phyloP scores from a whole-genome alignment of 2,888 invertebrate genomes.

The Scaptomyza tumidula region DNA sequence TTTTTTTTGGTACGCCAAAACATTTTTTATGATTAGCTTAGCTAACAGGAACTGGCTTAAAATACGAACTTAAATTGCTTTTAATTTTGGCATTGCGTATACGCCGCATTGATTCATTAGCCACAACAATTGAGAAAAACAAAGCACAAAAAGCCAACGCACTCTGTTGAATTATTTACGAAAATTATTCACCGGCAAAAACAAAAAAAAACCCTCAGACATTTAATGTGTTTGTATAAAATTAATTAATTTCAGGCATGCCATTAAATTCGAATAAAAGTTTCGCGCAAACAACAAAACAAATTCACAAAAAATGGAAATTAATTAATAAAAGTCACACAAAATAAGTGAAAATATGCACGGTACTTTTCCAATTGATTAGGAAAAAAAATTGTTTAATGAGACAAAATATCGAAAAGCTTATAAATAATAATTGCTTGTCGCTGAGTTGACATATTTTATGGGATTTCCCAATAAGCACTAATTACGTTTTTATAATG shows the following conservation, averaged over 20 bases:
- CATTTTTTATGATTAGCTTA: no score
- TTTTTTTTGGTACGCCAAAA: no score
- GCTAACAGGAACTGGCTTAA: neutral
- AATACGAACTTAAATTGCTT: neutral
- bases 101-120: slow-evolving; percentile 28
- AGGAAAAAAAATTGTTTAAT: slow-evolving; percentile 15
- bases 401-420: slow-evolving; percentile 10
- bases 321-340: slow-evolving; percentile 13
- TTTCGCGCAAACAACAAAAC: slow-evolving; percentile 11
- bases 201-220: neutral
- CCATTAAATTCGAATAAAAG: slow-evolving; percentile 7
- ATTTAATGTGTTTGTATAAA: neutral
- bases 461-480: neutral
- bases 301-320: neutral
- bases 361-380: slow-evolving; percentile 6
- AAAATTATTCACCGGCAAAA: neutral
- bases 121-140: neutral
- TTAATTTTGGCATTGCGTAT: slow-evolving; percentile 32
- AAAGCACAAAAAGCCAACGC: neutral
- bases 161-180: slow-evolving; percentile 9
- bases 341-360: slow-evolving; percentile 22
- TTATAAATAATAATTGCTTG: slow-evolving; percentile 13
- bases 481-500: neutral
- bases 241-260: neutral
- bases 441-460: slow-evolving; percentile 20